A percentile compares a stretch with the other conserved stretches of the same genome.
These are phyloP conservation scores for Dynastes hyllus DNA, from an alignment of 2,888 invertebrate species.

Conservation along the genomic window DNA sequence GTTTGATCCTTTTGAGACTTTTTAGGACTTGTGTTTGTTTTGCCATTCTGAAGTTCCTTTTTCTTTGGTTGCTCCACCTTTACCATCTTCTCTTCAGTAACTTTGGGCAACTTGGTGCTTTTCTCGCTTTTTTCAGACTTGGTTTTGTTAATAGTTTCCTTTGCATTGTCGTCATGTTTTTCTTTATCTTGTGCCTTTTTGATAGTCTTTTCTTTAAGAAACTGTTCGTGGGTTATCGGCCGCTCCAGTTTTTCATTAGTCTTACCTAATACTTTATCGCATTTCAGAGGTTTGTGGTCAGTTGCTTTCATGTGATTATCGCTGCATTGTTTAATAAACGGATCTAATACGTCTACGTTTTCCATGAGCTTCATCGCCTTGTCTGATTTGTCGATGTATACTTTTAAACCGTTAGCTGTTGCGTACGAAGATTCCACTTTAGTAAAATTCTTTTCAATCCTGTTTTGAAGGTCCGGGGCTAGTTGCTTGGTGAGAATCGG, in stretches of 20 bases:
- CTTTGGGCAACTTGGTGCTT: neutral
- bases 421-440: slow-evolving; percentile 42
- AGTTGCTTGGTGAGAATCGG: slow-evolving; percentile 53
- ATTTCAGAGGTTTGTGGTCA: neutral
- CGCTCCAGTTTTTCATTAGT: neutral
- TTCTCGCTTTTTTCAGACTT: neutral
- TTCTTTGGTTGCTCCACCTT: neutral
- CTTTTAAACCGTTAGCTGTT: slow-evolving; percentile 25
- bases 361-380: slow-evolving; percentile 23
- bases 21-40: neutral
- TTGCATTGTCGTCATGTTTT: neutral
- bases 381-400: slow-evolving; percentile 46
- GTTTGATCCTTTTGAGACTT: neutral
- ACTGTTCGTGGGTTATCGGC: slow-evolving; percentile 3
- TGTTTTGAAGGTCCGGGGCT: slow-evolving; percentile 34
- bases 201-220: neutral
- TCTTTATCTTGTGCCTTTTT: neutral
- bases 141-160: neutral
- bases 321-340: slow-evolving; percentile 37
- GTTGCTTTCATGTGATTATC: slow-evolving; percentile 14
- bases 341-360: slow-evolving; percentile 29
- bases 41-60: neutral
- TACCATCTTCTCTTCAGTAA: neutral
- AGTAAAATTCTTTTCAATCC: slow-evolving; percentile 49
- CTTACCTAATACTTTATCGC: neutral